Base-by-base conservation (phyloP, 2,113 vertebrate genomes). In the Pachyramphus minor region DNA sequence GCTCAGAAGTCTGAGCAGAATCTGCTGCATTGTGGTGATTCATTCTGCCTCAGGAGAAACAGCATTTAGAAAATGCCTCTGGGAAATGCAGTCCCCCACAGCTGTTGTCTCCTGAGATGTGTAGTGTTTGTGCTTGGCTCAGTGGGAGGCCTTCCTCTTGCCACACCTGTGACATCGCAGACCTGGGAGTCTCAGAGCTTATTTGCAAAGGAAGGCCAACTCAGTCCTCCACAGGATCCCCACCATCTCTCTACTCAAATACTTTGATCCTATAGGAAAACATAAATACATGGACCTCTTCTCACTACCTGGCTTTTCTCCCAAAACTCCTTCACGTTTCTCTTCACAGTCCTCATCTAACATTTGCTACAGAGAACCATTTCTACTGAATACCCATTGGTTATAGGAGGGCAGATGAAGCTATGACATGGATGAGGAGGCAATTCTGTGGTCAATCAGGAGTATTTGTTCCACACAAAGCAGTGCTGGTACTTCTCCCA, bases 91-190 rank as follows among this genome's bases (percentile, higher is more conserved):
- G 6, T 41, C 4, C 9, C 27, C 1, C 23, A 16, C 9, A 45
- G 64, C 28, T 72, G 11, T 22, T 52, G 33, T n/a, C 35, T 79
- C 35, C 27, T 56, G 49, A 59, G 30, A 82, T 19, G 21, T 64
- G 23, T 12, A 33, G 5, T 21, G 14, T 33, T 93, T 72, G 12
- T 68, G 6, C 16, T 42, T 52, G 33, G 6, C 69, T 81, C 24
- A 60, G 22, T 0, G 1, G 33, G 30, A 84, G 5, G 11, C 5
- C 75, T 87, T 87, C 25, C 12, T 64, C 20, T 37, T n/a, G n/a
- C 31, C 37, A 33, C 19, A 35, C 5, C 14, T 45, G 3, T 0
- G 6, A 11, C 3, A 8, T 11, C 0, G 0, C 33, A 64, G 10
- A 52, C 16, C 31, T 62, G 19, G 21, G 21, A 68, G 9, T 31